Percentiles rank a stretch among this genome's conserved stretches.
These are phyloP conservation scores for Lepisosteus osseus DNA, from an alignment of 2,113 vertebrate species.

Conservation along the genomic window DNA sequence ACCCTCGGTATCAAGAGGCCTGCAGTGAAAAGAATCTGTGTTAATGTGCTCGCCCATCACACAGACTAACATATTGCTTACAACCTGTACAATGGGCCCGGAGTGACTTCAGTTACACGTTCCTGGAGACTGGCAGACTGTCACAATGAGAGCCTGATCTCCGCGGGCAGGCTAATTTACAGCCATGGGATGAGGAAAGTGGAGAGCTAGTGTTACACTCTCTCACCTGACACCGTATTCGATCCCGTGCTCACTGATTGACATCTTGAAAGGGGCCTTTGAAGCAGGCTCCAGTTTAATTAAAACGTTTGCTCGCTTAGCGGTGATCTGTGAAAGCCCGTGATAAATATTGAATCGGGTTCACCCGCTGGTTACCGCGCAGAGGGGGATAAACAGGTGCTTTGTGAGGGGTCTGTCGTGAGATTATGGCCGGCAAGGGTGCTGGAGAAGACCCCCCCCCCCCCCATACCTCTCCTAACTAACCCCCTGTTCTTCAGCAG, in stretches of 20 bases:
- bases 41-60: conserved; percentile 74
- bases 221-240: conserved; percentile 91
- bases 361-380: conserved; percentile 95
- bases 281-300: conserved; percentile 99
- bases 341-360: conserved; percentile 99
- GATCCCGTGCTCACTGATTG: conserved; percentile 88
- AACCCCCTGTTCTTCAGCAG: too few relatives aligned
- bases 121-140: conserved; percentile 79
- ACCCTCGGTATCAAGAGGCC: conserved; percentile 73
- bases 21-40: conserved; percentile 73
- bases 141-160: conserved; percentile 73
- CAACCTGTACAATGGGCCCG: conserved; percentile 74
- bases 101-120: conserved; percentile 81
- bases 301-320: conserved; percentile 97
- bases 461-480: too few relatives aligned
- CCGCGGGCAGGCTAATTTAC: conserved; percentile 73
- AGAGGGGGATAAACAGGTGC: conserved; percentile 90
- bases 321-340: conserved; percentile 98
- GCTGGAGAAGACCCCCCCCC: conserved; percentile 4
- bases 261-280: conserved; percentile 97
- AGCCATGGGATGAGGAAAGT: conserved; percentile 74
- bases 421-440: conserved; percentile 56
- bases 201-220: conserved; percentile 86
- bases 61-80: conserved; percentile 84
- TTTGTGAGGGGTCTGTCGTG: conserved; percentile 80